These are phyloP conservation scores for Tetramorium alpestre DNA, from an alignment of 1,140 invertebrate genomes.

Conservation along the genomic window DNA sequence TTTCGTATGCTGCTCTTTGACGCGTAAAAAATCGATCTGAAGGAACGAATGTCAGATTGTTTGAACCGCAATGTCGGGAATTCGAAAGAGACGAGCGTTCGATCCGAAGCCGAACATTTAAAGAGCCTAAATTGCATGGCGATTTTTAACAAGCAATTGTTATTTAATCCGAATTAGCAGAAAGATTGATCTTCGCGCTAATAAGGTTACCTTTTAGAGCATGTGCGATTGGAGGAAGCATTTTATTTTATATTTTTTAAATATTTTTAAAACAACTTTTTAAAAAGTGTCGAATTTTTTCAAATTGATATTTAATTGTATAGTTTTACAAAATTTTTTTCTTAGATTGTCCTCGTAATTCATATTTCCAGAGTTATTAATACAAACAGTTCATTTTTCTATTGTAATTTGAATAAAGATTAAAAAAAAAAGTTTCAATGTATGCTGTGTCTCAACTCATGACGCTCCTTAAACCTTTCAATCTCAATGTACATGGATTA, in stretches of 20 bases:
- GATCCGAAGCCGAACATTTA: background rate
- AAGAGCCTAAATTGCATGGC: background rate
- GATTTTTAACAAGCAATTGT: background rate
- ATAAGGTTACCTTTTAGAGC: background rate
- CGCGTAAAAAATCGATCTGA: slow-evolving; percentile 49
- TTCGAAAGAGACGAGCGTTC: slow-evolving; percentile 16
- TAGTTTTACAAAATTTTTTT: slow-evolving; percentile 6
- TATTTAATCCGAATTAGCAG: slow-evolving; percentile 11
- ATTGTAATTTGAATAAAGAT: background rate
- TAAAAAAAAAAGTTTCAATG: slow-evolving; percentile 29
- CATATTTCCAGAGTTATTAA: background rate
- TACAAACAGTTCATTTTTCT: background rate
- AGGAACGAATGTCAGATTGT: slow-evolving; percentile 39
- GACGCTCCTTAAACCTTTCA: background rate
- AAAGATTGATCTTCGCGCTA: slow-evolving; percentile 1
- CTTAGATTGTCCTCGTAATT: background rate
- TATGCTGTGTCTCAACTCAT: background rate
- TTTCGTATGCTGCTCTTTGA: slow-evolving; percentile 29
- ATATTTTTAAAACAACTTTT: background rate
- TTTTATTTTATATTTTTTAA: background rate
- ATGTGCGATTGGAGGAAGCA: slow-evolving; percentile 3
- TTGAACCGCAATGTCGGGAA: background rate
- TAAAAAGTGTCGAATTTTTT: background rate
- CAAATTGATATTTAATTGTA: background rate
- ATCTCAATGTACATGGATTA: background rate